Conservation (phyloP, 2,797 vertebrate species). For the Cynopterus sphinx region DNA sequence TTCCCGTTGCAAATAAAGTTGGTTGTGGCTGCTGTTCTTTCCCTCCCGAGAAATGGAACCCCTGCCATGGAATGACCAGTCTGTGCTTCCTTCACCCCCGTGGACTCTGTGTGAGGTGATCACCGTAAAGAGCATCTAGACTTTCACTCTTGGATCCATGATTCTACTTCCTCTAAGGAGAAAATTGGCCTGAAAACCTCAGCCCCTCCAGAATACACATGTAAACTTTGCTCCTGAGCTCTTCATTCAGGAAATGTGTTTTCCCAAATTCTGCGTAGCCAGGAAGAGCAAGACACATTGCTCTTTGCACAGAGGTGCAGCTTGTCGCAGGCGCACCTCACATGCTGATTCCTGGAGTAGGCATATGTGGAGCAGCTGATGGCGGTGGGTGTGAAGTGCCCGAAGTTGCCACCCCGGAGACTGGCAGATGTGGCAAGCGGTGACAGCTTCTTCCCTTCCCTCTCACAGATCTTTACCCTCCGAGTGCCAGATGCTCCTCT, state of each 20-base stretch:
- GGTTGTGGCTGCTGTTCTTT: not conserved
- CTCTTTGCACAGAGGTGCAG: not conserved
- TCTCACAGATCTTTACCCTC: slow-evolving; percentile 78
- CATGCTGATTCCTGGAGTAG: accelerated
- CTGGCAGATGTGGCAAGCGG: accelerated
- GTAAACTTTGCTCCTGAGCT: not conserved
- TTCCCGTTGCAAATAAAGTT: not conserved
- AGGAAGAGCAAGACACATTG: no score
- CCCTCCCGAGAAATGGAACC: not conserved
- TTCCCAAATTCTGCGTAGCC: not conserved
- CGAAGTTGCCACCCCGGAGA: not conserved
- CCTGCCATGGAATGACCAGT: no score
- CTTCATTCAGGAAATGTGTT: not conserved
- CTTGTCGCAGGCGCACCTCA: not conserved
- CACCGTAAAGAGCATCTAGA: not conserved
- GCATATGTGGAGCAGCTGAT: not conserved
- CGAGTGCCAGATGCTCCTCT: slow-evolving; percentile 87
- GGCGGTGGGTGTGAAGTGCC: not conserved
- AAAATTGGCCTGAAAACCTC: not conserved
- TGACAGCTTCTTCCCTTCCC: not conserved
- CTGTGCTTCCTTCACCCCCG: not conserved
- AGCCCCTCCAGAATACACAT: not conserved
- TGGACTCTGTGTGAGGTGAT: not conserved
- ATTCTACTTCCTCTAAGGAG: not conserved
- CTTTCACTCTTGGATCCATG: not conserved